Evolutionary conservation across 2,888 invertebrate species (phyloP), one percentile per base, ranked within the genome.

Genomic region (Archips xylosteana): DNA sequence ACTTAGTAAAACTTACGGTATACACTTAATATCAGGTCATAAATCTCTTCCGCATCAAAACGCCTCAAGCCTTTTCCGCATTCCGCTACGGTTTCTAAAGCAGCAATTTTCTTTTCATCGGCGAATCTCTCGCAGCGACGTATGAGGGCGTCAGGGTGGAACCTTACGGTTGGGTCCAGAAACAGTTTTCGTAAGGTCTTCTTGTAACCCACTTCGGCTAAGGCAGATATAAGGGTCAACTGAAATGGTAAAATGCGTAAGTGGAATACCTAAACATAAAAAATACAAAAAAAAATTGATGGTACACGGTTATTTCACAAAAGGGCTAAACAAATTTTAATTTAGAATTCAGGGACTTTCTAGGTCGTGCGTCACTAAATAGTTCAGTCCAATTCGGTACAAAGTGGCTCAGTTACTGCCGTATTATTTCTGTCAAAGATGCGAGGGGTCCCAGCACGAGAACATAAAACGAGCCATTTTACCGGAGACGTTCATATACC

Each of bases 141-240:
- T 13, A 93, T 63, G 4, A 96, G 78, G 10, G 94, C 90, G 15
- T 95, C 95, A 0, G 95, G 90, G 70, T 95, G 95, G 73, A 95
- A 85, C 72, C 91, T 91, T 10, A 95, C 91, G 0, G 91, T 86
- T 0, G 96, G 95, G 79, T 95, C 96, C 4, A 93, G 82, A 71
- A 96, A 82, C 51, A 94, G 79, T 75, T 94, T 95, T 71, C 92
- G 90, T 0, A 96, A 84, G 0, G 93, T 90, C 78, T 94, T 95
- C 78, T 89, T 91, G 81, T 92, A 91, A 4, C 95, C 95, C 0
- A 94, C 92, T 73, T 95, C 95, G 0, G 95, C 95, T 76, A 95
- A 79, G 0, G 95, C 95, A 0, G 92, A 86, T 81, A 95, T 90
- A 65, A 95, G 81, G 0, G 94, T 90, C 0, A 95, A 77, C 90